Base-by-base conservation (phyloP, 2,888 invertebrate species). In the Coelogynopora nodosa region DNA sequence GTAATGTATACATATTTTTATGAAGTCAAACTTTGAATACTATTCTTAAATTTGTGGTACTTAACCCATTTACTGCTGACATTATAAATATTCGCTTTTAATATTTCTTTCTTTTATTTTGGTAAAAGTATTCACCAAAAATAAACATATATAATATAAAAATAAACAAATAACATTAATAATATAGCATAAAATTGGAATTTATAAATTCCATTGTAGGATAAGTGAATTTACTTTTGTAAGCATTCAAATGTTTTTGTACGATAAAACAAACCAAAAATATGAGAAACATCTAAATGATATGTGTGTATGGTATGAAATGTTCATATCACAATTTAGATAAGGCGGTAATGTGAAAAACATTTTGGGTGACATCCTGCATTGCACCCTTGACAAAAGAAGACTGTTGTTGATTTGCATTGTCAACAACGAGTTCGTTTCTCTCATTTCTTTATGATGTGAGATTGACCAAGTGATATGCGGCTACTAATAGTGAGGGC, bases 341-440 rank as follows among this genome's bases (percentile, higher is more conserved):
- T 74, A 74, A 2, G 74, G 74, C 23, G 74, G 74, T 74, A 74
- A 13, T 26, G 27, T 23, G 74, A 74, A 74, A 74, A 74, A 74
- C 74, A 74, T 74, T 74, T 74, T 74, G 74, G 74, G 74, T 74
- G 74, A 74, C 74, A 74, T 74, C 74, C 74, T 74, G 23, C 74
- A 74, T 74, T 74, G 27, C 23, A 74, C 74, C 23, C 74, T 74
- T 74, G 74, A 23, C 74, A 74, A 74, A 74, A 74, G 27, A 74
- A 74, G 74, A 74, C 74, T 74, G 74, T 74, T 74, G 74, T 74
- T 74, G 74, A 74, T 74, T 74, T 74, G 74, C 74, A 74, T 74
- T 74, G 74, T 74, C 23, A 23, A 74, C 74, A 74, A 26, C 74
- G 23, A 74, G 74, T 74, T 74, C 74, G 23, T 74, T 74, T 74